Evolutionary conservation across 64 coral and sea anemone genomes (phyloP).

Genomic region (Pocillopora damicornis): DNA sequence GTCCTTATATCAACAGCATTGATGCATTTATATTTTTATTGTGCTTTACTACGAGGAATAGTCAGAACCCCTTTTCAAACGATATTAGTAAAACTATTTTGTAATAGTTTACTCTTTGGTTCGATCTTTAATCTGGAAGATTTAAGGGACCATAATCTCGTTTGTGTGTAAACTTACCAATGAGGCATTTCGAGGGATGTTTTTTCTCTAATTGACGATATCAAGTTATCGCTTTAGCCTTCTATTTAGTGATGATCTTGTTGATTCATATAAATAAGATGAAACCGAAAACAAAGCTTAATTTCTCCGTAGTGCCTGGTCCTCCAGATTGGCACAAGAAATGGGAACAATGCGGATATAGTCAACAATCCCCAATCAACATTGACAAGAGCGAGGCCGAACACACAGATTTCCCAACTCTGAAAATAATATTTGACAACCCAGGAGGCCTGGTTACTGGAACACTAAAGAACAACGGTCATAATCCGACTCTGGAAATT

Average conservation of each 20-base stretch:
- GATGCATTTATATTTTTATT: too few species aligned
- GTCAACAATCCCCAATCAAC: slow-evolving; percentile 12
- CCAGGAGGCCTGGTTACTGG: not conserved
- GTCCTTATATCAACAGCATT: too few species aligned
- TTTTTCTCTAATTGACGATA: not conserved
- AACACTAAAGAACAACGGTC: not conserved
- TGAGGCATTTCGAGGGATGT: not conserved
- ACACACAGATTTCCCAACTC: not conserved
- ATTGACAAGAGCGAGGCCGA: not conserved
- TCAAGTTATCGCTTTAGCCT: not conserved
- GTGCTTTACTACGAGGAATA: too few species aligned
- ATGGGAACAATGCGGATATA: not conserved
- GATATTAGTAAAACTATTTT: too few species aligned
- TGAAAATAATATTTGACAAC: slow-evolving; percentile 20
- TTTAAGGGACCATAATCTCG: too few species aligned
- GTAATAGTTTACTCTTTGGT: too few species aligned
- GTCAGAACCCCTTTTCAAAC: too few species aligned
- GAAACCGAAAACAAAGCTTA: too few species aligned
- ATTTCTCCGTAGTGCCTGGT: not conserved
- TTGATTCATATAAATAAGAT: not conserved
- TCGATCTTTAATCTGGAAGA: too few species aligned
- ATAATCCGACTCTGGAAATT: not conserved
- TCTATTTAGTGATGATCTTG: not conserved
- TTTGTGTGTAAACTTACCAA: not conserved
- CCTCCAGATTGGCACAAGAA: not conserved